Percentiles rank a stretch among this genome's conserved stretches.
These are phyloP conservation scores for Notodonta dromedarius DNA, from an alignment of 2,888 invertebrate genomes.

Conservation along the genomic window DNA sequence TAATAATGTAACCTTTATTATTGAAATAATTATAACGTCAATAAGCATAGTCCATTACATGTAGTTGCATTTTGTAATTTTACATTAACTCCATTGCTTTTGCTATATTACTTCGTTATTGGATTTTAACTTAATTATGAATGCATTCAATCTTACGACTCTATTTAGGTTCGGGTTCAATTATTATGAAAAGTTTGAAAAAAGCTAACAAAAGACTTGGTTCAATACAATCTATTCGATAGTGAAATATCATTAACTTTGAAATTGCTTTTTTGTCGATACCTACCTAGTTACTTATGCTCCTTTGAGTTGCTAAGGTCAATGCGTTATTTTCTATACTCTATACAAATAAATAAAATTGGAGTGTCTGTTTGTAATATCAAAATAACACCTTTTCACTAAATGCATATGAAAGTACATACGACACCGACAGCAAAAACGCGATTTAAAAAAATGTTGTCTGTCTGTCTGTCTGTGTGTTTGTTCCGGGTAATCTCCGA, in stretches of 20 bases:
- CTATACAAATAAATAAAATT: too few species aligned
- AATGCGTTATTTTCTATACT: too few species aligned
- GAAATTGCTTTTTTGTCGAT: neutral
- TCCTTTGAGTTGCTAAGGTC: neutral
- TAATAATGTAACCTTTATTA: too few species aligned
- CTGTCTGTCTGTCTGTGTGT: too few species aligned
- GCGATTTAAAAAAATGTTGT: too few species aligned
- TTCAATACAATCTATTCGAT: neutral
- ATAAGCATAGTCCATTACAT: too few species aligned
- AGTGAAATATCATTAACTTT: neutral
- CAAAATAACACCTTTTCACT: too few species aligned
- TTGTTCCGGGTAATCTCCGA: too few species aligned
- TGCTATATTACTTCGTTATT: neutral
- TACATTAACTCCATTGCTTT: neutral
- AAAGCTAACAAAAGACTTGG: neutral
- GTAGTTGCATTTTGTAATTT: constrained; percentile 3
- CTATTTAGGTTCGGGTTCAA: constrained; percentile 7
- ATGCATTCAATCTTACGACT: neutral
- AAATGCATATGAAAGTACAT: too few species aligned
- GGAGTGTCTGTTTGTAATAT: too few species aligned
- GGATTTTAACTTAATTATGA: neutral
- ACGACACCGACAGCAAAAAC: too few species aligned
- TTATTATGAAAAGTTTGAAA: neutral
- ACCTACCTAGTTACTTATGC: neutral
- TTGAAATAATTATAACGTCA: too few species aligned